phyloP scores from a whole-genome alignment of 2,888 invertebrate genomes.

The Schrankia costaestrigalis region DNA sequence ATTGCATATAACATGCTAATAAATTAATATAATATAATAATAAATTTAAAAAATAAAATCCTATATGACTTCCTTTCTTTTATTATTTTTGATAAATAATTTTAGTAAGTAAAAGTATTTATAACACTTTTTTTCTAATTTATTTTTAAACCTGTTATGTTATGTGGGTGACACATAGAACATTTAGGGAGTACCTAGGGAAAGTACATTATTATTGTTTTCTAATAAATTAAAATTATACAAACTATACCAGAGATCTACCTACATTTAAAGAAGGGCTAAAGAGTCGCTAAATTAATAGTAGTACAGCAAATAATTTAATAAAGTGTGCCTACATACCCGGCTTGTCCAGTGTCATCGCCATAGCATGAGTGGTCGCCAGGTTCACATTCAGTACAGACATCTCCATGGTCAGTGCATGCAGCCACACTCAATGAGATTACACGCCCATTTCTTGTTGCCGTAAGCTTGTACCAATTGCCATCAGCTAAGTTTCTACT shows the following conservation, averaged over 20 bases:
- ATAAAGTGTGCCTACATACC: constrained; percentile 83
- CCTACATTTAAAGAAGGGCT: too few species aligned
- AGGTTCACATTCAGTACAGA: constrained; percentile 92
- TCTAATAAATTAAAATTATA: too few species aligned
- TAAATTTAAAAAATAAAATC: neutral
- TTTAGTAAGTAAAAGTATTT: too few species aligned
- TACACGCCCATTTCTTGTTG: constrained; percentile 93
- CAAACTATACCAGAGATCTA: too few species aligned
- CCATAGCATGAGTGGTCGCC: constrained; percentile 91
- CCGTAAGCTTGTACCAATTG: constrained; percentile 94
- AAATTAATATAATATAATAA: neutral
- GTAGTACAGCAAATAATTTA: too few species aligned
- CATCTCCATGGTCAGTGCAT: constrained; percentile 92
- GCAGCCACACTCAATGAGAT: constrained; percentile 90
- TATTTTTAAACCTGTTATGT: neutral
- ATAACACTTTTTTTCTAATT: too few species aligned
- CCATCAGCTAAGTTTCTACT: constrained; percentile 89
- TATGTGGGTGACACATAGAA: too few species aligned
- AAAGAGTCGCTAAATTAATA: too few species aligned
- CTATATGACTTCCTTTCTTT: too few species aligned
- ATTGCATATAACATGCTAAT: neutral
- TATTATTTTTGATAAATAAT: too few species aligned
- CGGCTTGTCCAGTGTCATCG: constrained; percentile 92
- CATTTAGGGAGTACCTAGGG: too few species aligned
- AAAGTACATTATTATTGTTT: too few species aligned